Evolutionary conservation across 2,888 invertebrate species (phyloP).

Genomic region (Bedellia somnulentella): DNA sequence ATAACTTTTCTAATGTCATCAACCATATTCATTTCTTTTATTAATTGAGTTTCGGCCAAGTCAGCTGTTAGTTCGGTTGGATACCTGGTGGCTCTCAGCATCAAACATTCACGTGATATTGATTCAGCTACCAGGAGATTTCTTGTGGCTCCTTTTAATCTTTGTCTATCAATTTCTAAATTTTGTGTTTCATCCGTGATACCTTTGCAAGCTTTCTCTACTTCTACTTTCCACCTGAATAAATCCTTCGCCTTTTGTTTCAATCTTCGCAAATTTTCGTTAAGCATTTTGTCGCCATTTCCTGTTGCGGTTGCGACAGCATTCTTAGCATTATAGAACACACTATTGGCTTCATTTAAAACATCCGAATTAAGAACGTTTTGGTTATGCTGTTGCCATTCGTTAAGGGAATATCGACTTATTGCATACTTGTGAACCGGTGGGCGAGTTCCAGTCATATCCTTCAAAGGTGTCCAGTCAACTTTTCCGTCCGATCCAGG

Average conservation of each 20-base stretch:
- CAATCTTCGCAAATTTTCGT: constrained; percentile 64
- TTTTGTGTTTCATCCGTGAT: constrained; percentile 71
- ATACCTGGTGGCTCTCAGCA: constrained; percentile 67
- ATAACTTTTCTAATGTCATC: constrained; percentile 67
- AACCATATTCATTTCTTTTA: constrained; percentile 73
- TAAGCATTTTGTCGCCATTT: background rate
- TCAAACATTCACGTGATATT: constrained; percentile 75
- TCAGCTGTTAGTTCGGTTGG: constrained; percentile 77
- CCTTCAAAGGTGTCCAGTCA: constrained; percentile 71
- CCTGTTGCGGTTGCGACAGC: constrained; percentile 13
- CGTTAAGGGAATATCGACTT: constrained; percentile 70
- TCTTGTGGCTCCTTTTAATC: constrained; percentile 68
- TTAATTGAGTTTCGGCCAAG: constrained; percentile 73
- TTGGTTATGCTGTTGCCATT: constrained; percentile 69
- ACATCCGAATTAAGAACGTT: too few relatives aligned
- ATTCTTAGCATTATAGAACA: background rate
- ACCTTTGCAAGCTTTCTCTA: constrained; percentile 69
- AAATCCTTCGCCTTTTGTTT: constrained; percentile 69
- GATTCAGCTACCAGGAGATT: constrained; percentile 71
- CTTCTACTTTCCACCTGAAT: constrained; percentile 73
- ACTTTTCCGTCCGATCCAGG: constrained; percentile 75
- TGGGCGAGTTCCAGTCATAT: constrained; percentile 73
- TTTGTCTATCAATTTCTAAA: constrained; percentile 67
- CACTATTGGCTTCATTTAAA: too few relatives aligned
- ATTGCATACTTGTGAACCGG: constrained; percentile 75